A percentile compares a stretch with the other conserved stretches of the same genome.
These are phyloP conservation scores for Tetranychus cinnabarinus DNA, from an alignment of 1,140 invertebrate species.

Conservation along the genomic window DNA sequence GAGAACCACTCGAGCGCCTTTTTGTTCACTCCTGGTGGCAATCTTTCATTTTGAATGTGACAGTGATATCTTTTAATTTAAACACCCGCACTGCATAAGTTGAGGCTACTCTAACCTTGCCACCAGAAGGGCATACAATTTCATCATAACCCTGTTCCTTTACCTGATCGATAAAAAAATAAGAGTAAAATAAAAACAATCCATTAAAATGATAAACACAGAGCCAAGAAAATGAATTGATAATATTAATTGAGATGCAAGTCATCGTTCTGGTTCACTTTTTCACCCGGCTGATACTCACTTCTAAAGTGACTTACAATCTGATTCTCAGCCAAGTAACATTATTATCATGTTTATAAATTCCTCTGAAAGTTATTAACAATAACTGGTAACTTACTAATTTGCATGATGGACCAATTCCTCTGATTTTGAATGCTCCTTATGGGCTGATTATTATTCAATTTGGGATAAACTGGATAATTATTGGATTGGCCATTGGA, in stretches of 20 bases:
- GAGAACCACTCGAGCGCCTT: conserved; percentile 19
- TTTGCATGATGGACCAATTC: conserved; percentile 23
- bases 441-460: conserved; percentile 29
- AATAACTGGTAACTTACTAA: conserved; percentile 16
- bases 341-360: no score
- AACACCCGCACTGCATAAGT: conserved; percentile 23
- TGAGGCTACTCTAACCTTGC: conserved; percentile 30
- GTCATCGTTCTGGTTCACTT: no score
- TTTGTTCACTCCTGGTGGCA: conserved; percentile 19
- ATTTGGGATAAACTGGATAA: conserved; percentile 22
- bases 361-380: no score
- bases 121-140: conserved; percentile 27
- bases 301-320: no score
- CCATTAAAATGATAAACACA: background rate
- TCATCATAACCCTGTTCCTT: conserved; percentile 18
- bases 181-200: background rate
- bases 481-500: conserved; percentile 11
- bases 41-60: conserved; percentile 22
- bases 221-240: no score
- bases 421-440: conserved; percentile 29
- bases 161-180: conserved; percentile 15
- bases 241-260: no score
- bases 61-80: conserved; percentile 21
- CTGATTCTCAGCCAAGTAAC: no score
- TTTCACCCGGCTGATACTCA: no score